Conservation (phyloP, 2,888 invertebrate genomes). For the Ophion slaviceki region DNA sequence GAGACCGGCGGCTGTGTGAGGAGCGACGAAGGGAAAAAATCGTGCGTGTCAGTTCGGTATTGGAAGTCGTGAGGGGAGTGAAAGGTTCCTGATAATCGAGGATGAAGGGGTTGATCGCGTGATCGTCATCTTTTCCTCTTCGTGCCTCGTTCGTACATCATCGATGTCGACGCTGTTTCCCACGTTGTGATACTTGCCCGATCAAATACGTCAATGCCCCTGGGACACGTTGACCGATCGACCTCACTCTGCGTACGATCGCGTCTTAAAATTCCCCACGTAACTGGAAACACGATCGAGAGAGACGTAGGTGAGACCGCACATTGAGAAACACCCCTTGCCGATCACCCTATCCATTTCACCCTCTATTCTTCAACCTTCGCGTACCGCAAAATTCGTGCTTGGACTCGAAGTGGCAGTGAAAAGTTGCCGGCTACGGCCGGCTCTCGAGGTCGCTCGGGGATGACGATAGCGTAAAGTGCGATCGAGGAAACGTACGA, state of each 20-base stretch:
- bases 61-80: neutral
- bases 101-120: conserved; percentile 22
- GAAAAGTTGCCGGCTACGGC: conserved; percentile 43
- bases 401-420: conserved; percentile 39
- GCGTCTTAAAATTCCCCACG: conserved; percentile 48
- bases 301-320: neutral
- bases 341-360: neutral
- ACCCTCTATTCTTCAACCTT: neutral
- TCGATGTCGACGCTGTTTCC: neutral
- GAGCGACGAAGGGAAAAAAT: conserved; percentile 20
- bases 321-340: neutral
- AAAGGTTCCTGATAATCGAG: conserved; percentile 34
- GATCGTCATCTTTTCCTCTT: conserved; percentile 28
- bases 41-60: conserved; percentile 32
- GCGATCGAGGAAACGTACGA: conserved; percentile 51
- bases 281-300: conserved; percentile 14
- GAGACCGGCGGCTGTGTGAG: neutral
- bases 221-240: conserved; percentile 44
- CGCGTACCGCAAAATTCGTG: conserved; percentile 14
- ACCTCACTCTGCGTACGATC: neutral
- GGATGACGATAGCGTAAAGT: conserved; percentile 30
- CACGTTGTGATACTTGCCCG: neutral
- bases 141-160: conserved; percentile 6
- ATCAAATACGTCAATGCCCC: conserved; percentile 18
- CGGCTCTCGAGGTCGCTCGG: conserved; percentile 22